These are phyloP conservation scores for Aplochiton taeniatus DNA, from an alignment of 2,797 vertebrate genomes.

Conservation along the genomic window DNA sequence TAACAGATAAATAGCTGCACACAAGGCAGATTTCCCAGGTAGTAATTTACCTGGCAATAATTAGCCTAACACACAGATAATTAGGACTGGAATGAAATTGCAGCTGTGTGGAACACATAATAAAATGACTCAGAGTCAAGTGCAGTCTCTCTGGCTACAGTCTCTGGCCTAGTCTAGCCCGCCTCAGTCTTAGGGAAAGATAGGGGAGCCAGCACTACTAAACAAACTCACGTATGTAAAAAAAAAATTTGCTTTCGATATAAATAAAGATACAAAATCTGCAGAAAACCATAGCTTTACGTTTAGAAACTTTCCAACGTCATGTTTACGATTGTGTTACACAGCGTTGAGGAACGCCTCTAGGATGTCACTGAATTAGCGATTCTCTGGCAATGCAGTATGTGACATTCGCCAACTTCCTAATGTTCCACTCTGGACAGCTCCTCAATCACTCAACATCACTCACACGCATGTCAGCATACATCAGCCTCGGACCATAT, in stretches of 20 bases:
- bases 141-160: slow-evolving; percentile 45
- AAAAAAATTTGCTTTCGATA: background rate
- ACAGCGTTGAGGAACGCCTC: too few relatives aligned
- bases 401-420: too few relatives aligned
- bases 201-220: slow-evolving; percentile 25
- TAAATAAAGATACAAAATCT: background rate
- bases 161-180: slow-evolving; percentile 42
- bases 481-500: slow-evolving; percentile 5
- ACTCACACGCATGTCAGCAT: background rate
- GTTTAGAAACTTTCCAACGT: too few relatives aligned
- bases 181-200: slow-evolving; percentile 32
- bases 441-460: too few relatives aligned
- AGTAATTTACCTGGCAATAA: background rate
- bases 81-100: too few relatives aligned
- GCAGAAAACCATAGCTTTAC: too few relatives aligned
- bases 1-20: background rate
- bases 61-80: too few relatives aligned
- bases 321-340: too few relatives aligned
- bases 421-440: too few relatives aligned
- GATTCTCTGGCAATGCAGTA: too few relatives aligned
- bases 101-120: slow-evolving; percentile 44
- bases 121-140: slow-evolving; percentile 55
- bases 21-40: background rate
- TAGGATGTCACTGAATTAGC: too few relatives aligned
- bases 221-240: background rate